These are phyloP conservation scores for Prionace glauca DNA, from an alignment of 2,797 vertebrate genomes.

Conservation along the genomic window DNA sequence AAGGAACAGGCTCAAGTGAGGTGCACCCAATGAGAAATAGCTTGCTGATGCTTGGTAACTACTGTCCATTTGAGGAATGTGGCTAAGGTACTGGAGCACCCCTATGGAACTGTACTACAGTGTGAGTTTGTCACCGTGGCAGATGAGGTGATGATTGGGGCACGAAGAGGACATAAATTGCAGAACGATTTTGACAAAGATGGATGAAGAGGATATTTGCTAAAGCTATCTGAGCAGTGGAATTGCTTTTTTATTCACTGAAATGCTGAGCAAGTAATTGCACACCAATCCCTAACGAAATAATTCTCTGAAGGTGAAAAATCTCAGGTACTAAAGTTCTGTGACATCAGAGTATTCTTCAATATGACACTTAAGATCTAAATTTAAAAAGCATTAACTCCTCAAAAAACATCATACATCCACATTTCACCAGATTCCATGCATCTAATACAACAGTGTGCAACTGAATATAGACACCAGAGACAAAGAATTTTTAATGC, in stretches of 20 bases:
- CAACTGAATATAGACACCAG: neutral
- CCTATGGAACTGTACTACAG: neutral
- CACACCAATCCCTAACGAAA: neutral
- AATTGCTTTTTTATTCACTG: constrained; percentile 12
- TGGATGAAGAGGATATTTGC: neutral
- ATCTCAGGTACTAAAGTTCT: neutral
- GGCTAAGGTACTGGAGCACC: neutral
- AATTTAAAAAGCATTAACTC: neutral
- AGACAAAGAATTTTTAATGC: neutral
- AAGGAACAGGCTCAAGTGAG: neutral
- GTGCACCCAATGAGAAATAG: neutral
- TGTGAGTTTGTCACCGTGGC: neutral
- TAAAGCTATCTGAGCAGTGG: neutral
- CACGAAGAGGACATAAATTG: neutral
- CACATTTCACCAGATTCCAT: neutral
- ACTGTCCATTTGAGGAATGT: neutral
- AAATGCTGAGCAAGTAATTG: constrained; percentile 1
- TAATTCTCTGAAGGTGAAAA: constrained; percentile 12
- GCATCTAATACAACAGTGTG: too few relatives aligned
- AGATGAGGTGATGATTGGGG: neutral
- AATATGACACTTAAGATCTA: neutral
- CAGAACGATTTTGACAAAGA: neutral
- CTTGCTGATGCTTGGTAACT: neutral
- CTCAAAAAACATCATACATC: neutral
- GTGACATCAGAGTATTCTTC: neutral